Base-by-base conservation (phyloP, 1,140 invertebrate genomes). In the Vanessa atalanta region DNA sequence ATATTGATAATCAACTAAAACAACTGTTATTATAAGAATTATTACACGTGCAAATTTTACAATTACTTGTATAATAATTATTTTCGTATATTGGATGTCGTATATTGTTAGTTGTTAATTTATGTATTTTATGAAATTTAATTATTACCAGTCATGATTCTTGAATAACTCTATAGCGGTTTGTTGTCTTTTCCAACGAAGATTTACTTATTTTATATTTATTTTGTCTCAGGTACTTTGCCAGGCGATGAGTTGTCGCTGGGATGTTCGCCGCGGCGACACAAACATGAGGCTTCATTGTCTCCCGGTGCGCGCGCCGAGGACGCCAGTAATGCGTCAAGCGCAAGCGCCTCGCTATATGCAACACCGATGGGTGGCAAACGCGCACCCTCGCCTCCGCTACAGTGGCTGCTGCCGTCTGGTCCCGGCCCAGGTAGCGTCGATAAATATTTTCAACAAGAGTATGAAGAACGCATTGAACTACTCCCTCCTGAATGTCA, bases 161-260 rank as follows among this genome's bases (percentile, higher is more conserved):
- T 43, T 43, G 3, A 43, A 9, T 43, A 6, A 31, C 9, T 43
- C 37, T 43, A 5, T 43, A 11, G 37, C 6, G 37, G 1, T 43
- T 31, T 31, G 26, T 31, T 43, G 37, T 9, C 37, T 43, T 9
- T 43, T 43, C 37, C 37, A 43, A 43, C 37, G 37, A 43, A 43
- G 37, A 5, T 43, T 43, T 43, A 43, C 37, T 43, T 43, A 43
- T 43, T 43, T 43, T 43, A 43, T 43, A 9, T 43, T 43, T 43
- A 15, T 55, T 72, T 89, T 89, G 87, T 87, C 95, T 15, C 93
- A 97, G 96, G 96, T 92, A 95, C 95, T 73, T 94, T 97, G 89
- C 95, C 96, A 80, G 95, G 95, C 53, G 96, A 96, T 85, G 96
- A 97, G 85, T 91, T 97, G 31, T 96, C 96, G 1, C 89, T 96